A percentile compares a stretch with the other conserved stretches of the same genome.
Conservation (phyloP, 2,888 invertebrate species). For the Norana najaformis region DNA sequence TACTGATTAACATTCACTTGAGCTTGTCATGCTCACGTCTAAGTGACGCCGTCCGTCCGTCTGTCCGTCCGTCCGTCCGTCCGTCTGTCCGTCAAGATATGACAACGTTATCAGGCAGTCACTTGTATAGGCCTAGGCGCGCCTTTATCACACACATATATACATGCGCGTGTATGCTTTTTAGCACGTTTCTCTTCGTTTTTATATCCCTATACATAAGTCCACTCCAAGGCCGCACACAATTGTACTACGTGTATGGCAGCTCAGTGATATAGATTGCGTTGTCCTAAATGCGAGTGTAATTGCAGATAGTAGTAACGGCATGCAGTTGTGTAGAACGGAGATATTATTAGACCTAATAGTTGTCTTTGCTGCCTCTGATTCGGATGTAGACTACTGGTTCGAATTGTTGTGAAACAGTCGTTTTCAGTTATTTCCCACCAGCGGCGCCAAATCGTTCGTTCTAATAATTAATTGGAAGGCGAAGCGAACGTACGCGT, state of each 20-base stretch:
- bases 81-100: background rate
- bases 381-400: background rate
- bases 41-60: background rate
- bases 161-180: too few relatives aligned
- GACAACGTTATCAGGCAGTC: constrained; percentile 1
- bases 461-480: too few relatives aligned
- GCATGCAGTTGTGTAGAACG: background rate
- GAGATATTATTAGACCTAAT: background rate
- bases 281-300: background rate
- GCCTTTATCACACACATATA: background rate
- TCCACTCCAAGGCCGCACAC: background rate
- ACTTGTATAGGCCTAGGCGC: too few relatives aligned
- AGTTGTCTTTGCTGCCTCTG: background rate
- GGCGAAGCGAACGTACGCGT: too few relatives aligned
- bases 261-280: background rate
- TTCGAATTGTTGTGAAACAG: background rate
- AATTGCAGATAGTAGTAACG: background rate
- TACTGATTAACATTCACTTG: constrained; percentile 13
- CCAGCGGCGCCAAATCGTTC: too few relatives aligned
- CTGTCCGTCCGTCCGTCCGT: background rate
- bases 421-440: background rate
- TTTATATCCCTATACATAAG: background rate
- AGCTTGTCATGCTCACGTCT: constrained; percentile 5
- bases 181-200: too few relatives aligned
- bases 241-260: background rate